Base-by-base conservation (phyloP, 2,113 vertebrate species). In the Sorex araneus region DNA sequence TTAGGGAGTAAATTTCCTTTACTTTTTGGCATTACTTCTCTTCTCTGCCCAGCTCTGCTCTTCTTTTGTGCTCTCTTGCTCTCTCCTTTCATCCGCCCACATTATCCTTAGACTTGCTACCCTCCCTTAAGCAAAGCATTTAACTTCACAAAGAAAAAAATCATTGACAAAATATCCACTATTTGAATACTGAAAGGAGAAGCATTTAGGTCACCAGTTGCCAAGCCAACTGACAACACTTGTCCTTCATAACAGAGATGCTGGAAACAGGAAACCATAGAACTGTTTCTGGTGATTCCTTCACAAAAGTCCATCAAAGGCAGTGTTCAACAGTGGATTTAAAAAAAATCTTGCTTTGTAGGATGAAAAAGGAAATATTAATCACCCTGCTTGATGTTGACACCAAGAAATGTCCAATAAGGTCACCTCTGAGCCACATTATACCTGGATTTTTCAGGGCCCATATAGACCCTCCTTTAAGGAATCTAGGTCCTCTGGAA, bases 171-270 rank as follows among this genome's bases (percentile, higher is more conserved):
- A 76, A 15, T 67, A 71, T 36, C 28, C 13, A 67, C 18, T 60
- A 30, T 86, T 79, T 71, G 50, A 74, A 85, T 85, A 43, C 8
- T 71, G 1, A 47, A 57, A 12, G n/a, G 11, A 32, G 73, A 87
- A 79, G 2, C 4, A 86, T 75, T 83, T 32, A 89, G 76, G 63
- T 64, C 30, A 79, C 60, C 67, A 57, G 34, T 76, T 91, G n/a
- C n/a, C 50, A 95, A 63, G 30, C 34, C 34, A 92, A 76, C 34
- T 94, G 47, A 89, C 84, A 81, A 66, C 13, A 76, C 8, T 73
- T 94, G 43, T 45, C 43, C 66, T 87, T 92, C 76, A 57, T 40
- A 2, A 4, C 64, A 93, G 8, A 86, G 8, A 90, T 83, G 11
- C 3, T 87, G 81, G 36, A 79, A 71, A 87, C 11, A 70, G 36